Conservation (phyloP, 92 coral and sea anemone species). For the Actinostola sp. region DNA sequence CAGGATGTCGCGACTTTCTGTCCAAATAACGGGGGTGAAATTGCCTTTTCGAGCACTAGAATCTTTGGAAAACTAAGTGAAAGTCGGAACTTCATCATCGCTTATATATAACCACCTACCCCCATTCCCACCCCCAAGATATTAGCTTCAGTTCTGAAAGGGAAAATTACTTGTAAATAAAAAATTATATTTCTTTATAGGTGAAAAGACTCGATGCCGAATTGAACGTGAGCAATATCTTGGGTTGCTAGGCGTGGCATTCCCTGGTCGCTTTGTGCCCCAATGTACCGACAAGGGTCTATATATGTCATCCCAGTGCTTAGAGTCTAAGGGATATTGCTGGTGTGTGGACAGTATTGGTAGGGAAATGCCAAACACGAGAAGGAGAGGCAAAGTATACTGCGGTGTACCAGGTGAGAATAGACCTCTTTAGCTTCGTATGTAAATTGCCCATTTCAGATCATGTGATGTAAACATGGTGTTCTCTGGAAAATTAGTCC, state of each 20-base stretch:
- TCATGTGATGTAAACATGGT: too few species aligned
- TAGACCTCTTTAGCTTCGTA: not conserved
- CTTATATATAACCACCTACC: too few species aligned
- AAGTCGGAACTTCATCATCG: too few species aligned
- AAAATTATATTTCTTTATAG: constrained; percentile 6
- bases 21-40: too few species aligned
- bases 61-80: too few species aligned
- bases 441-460: too few species aligned
- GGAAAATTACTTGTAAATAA: too few species aligned
- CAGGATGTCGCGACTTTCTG: too few species aligned
- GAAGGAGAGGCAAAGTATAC: constrained; percentile 29
- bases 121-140: too few species aligned
- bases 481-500: too few species aligned
- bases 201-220: constrained; percentile 9
- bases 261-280: constrained; percentile 45
- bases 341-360: constrained; percentile 44
- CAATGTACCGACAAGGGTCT: constrained; percentile 23
- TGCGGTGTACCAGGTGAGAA: constrained; percentile 28
- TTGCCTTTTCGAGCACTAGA: too few species aligned
- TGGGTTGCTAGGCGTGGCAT: constrained; percentile 24
- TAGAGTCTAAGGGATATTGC: constrained; percentile 32
- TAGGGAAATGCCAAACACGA: constrained; percentile 33
- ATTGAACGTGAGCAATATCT: constrained; percentile 24
- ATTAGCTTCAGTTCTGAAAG: too few species aligned
- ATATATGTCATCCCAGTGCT: constrained; percentile 24